Evolutionary conservation across 2,797 vertebrate species (phyloP).

Genomic region (Anabas testudineus): DNA sequence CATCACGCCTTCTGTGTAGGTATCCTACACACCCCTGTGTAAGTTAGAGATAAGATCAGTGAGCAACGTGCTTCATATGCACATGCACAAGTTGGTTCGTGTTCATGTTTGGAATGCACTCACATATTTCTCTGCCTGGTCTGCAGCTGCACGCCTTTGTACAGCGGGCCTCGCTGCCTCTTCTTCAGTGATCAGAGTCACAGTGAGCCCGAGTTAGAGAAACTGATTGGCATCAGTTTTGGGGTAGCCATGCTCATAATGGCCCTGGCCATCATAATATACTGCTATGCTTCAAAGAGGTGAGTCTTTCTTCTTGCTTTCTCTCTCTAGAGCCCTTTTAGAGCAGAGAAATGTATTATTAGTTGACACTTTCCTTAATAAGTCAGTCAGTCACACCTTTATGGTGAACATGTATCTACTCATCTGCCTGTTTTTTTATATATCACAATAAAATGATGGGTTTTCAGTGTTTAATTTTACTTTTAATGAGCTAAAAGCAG

Average conservation of each 20-base stretch:
- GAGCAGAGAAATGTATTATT: neutral
- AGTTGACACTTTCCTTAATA: too few relatives aligned
- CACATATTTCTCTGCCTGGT: constrained; percentile 28
- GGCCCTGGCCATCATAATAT: constrained; percentile 48
- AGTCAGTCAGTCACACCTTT: too few relatives aligned
- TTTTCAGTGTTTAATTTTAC: too few relatives aligned
- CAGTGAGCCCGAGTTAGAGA: neutral
- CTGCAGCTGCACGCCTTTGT: constrained; percentile 69
- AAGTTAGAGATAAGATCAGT: neutral
- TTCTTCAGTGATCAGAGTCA: neutral
- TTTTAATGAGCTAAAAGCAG: too few relatives aligned
- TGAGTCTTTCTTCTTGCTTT: constrained; percentile 43
- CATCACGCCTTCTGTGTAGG: too few relatives aligned
- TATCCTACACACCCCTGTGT: neutral
- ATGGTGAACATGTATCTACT: too few relatives aligned
- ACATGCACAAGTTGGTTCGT: constrained; percentile 48
- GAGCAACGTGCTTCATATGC: neutral
- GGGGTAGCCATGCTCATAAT: constrained; percentile 64
- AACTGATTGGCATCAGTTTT: constrained; percentile 66
- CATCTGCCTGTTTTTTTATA: too few relatives aligned
- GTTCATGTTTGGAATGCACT: constrained; percentile 52
- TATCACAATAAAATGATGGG: too few relatives aligned
- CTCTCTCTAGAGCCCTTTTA: neutral
- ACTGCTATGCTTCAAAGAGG: constrained; percentile 67
- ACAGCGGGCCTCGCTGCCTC: constrained; percentile 70